Evolutionary conservation across 2,888 invertebrate genomes (phyloP).

Genomic region (Agriopis marginaria): DNA sequence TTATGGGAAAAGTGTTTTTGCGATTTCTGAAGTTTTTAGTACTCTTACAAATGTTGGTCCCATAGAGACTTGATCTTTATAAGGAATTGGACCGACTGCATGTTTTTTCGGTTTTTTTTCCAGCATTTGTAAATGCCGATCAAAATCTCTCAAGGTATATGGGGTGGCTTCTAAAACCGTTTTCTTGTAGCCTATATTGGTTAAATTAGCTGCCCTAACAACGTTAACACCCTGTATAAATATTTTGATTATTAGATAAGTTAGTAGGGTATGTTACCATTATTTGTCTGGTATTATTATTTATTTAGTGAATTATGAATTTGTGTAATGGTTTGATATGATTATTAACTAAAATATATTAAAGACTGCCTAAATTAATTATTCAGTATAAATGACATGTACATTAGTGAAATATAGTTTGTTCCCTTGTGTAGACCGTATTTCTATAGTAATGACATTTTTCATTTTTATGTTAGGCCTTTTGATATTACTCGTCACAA

Average conservation of each 20-base stretch:
- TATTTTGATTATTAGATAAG: conserved; percentile 73
- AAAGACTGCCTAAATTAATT: conserved; percentile 86
- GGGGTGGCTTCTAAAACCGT: no score
- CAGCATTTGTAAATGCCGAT: no score
- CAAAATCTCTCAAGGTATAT: no score
- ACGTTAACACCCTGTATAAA: conserved; percentile 39
- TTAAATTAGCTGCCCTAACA: no score
- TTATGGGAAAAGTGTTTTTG: no score
- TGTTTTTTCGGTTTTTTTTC: no score
- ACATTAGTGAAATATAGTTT: conserved; percentile 71
- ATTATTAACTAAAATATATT: conserved; percentile 79
- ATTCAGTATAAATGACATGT: conserved; percentile 75
- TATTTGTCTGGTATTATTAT: conserved; percentile 77
- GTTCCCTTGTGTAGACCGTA: conserved; percentile 49
- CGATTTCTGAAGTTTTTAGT: no score
- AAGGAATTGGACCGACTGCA: no score
- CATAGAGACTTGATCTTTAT: no score
- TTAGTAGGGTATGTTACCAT: conserved; percentile 80
- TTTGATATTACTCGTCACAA: conserved; percentile 56
- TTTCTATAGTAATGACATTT: conserved; percentile 36
- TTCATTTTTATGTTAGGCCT: conserved; percentile 27
- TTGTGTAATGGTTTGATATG: conserved; percentile 73
- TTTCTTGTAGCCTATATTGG: no score
- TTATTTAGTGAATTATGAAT: conserved; percentile 76
- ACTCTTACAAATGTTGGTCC: no score